Base-by-base conservation (phyloP, 2,113 vertebrate species). In the Ageneiosus marmoratus region DNA sequence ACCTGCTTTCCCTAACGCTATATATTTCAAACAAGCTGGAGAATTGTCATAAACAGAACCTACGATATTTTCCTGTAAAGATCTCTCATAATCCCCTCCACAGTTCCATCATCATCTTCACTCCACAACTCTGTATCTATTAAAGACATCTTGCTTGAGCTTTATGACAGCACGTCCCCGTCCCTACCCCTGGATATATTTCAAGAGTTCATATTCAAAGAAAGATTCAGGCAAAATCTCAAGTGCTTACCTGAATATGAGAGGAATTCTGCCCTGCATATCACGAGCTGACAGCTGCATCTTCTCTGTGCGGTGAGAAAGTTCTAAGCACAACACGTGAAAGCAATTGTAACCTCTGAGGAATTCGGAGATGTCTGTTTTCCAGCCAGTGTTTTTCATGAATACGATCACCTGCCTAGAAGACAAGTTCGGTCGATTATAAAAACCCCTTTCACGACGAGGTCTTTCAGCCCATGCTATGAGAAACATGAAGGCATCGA, bases 261-360 rank as follows among this genome's bases (percentile, higher is more conserved):
- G 70, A 15, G 8, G 20, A 83, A 77, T 83, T 50, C 55, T 69
- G 29, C 29, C 27, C 65, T 27, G 77, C 22, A 15, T 41, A 51
- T 32, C 72, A 77, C 32, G 63, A 76, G 41, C 60, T 86, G 62
- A 80, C 81, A 86, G 81, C 55, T 62, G 85, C 80, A 27, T 27
- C 29, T 58, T 80, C 77, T 44, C 22, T 77, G 37, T 77, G 51
- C 60, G 76, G 65, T 70, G 53, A 82, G 27, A 11, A 51, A 70
- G 44, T 80, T 75, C 50, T 34, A 29, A 76, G 51, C 11, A 15
- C 75, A 70, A 75, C 79, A 79, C 48, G 48, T 62, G 58, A 60
- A 84, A 82, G 53, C 5, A 56, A 62, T 56, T 81, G 76, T 77
- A 83, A 76, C 55, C 53, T 62, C 70, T 72, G 27, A 70, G 69